Conservation (phyloP, 2,888 invertebrate genomes). For the Pyrrhia umbra region DNA sequence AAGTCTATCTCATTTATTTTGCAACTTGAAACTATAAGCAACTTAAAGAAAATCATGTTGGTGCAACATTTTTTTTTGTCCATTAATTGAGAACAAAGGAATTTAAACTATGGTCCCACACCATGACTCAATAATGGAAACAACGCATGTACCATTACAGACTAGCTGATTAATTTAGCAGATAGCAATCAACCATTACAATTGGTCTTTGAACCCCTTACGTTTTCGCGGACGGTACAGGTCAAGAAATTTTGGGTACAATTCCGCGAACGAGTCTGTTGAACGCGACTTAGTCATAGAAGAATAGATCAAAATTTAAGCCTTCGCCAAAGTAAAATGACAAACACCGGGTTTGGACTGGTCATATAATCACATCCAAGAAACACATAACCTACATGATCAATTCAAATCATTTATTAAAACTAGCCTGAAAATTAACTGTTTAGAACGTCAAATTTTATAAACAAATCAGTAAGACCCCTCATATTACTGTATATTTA, state of each 20-base stretch:
- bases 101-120: conserved; percentile 31
- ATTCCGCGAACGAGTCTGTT: conserved; percentile 25
- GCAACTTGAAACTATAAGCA: not conserved
- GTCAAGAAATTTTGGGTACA: conserved; percentile 31
- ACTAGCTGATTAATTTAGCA: conserved; percentile 58
- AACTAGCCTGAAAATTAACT: no score
- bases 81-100: conserved; percentile 37
- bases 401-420: no score
- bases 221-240: conserved; percentile 12
- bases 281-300: conserved; percentile 17
- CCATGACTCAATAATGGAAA: conserved; percentile 55
- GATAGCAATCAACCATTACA: conserved; percentile 41
- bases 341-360: no score
- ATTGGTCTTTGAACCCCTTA: conserved; percentile 27
- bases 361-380: no score
- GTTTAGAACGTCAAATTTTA: no score
- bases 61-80: not conserved
- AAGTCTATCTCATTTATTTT: not conserved
- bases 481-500: no score
- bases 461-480: no score
- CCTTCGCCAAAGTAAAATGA: no score
- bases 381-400: no score
- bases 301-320: conserved; percentile 4
- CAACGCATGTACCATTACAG: conserved; percentile 41
- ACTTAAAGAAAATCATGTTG: not conserved